These are phyloP conservation scores for Pithys albifrons DNA, from an alignment of 2,113 vertebrate genomes.

Conservation along the genomic window DNA sequence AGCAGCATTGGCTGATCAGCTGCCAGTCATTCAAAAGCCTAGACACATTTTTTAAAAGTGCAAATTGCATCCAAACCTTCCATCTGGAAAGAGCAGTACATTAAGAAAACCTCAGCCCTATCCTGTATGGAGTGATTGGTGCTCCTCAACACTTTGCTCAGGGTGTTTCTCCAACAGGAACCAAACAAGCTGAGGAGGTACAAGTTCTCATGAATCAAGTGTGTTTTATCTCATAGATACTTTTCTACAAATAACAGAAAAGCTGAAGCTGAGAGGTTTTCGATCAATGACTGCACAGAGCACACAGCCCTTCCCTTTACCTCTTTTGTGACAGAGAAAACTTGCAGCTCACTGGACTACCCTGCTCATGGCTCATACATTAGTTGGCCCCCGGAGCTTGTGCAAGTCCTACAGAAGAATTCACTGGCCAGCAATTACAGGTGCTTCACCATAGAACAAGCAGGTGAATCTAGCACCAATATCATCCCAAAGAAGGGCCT, in stretches of 20 bases:
- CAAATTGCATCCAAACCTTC: neutral
- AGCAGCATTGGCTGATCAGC: neutral
- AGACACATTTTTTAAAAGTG: neutral
- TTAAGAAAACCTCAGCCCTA: neutral
- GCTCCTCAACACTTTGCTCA: neutral
- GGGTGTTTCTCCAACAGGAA: neutral
- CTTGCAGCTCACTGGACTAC: neutral
- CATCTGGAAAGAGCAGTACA: neutral
- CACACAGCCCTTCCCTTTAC: neutral
- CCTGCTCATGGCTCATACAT: fast-evolving
- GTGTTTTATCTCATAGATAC: neutral
- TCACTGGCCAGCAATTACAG: neutral
- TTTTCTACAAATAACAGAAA: neutral
- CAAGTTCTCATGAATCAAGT: neutral
- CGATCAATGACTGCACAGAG: neutral
- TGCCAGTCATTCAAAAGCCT: neutral
- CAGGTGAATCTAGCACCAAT: neutral
- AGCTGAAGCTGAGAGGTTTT: neutral
- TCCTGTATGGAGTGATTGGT: neutral
- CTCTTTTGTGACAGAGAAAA: neutral
- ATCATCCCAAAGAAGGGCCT: neutral
- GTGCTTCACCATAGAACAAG: neutral
- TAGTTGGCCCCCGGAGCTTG: neutral
- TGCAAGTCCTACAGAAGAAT: neutral
- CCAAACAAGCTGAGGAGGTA: neutral